These are phyloP conservation scores for Chesias legatella DNA, from an alignment of 2,888 invertebrate genomes.

Conservation along the genomic window DNA sequence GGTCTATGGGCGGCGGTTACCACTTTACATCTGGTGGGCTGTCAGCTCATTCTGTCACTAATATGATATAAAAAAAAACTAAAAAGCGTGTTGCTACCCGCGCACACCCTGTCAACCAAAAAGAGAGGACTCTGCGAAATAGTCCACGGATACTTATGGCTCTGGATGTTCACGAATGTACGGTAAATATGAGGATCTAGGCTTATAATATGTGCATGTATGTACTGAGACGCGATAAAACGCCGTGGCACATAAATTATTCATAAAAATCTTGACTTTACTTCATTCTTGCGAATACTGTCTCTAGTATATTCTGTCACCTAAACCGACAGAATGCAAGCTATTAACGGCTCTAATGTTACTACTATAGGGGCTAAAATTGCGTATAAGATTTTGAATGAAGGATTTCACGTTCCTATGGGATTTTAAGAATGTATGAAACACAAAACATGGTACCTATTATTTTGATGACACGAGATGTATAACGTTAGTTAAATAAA, in stretches of 20 bases:
- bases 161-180: constrained; percentile 6
- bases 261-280: constrained; percentile 70
- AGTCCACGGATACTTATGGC: too few relatives aligned
- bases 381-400: constrained; percentile 4
- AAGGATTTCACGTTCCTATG: constrained; percentile 20
- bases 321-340: constrained; percentile 9
- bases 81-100: too few relatives aligned
- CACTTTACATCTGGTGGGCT: too few relatives aligned
- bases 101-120: too few relatives aligned
- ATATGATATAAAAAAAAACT: too few relatives aligned
- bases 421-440: constrained; percentile 24
- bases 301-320: constrained; percentile 15
- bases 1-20: too few relatives aligned
- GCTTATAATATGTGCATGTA: constrained; percentile 7
- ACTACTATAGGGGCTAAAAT: constrained; percentile 1
- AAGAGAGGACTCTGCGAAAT: too few relatives aligned
- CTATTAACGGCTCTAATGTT: constrained; percentile 1
- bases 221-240: constrained; percentile 50
- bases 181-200: constrained; percentile 14
- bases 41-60: too few relatives aligned
- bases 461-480: too few relatives aligned
- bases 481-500: too few relatives aligned
- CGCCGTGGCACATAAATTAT: constrained; percentile 65
- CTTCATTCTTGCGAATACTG: constrained; percentile 23
- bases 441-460: constrained; percentile 18